phyloP scores from a whole-genome alignment of 35 echinoderm and acorn worm genomes.

The Stichopus chloronotus region DNA sequence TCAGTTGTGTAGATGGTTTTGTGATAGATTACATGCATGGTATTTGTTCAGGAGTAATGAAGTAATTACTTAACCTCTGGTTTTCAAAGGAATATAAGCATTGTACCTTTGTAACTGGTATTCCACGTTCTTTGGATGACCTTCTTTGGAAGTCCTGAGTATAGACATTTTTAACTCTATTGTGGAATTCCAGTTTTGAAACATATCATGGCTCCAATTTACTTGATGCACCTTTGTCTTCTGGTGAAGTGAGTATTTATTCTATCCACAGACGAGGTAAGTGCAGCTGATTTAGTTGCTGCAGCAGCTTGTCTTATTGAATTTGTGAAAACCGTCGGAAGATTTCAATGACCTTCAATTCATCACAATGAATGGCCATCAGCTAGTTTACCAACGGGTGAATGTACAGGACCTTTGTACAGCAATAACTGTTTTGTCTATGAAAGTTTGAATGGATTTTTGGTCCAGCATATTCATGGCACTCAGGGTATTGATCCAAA shows the following conservation, averaged over 20 bases:
- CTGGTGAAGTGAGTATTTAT: too few species aligned
- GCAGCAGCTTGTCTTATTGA: too few species aligned
- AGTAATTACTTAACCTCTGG: too few species aligned
- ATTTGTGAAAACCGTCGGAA: not conserved
- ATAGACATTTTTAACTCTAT: conserved; percentile 49
- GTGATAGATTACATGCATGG: conserved; percentile 65
- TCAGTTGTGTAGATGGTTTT: conserved; percentile 59
- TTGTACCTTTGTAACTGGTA: too few species aligned
- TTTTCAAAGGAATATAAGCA: too few species aligned
- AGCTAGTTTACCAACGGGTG: conserved; percentile 27
- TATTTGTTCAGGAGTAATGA: conserved; percentile 52
- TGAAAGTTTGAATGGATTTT: conserved; percentile 29
- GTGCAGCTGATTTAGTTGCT: too few species aligned
- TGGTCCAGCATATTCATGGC: conserved; percentile 25
- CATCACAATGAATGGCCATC: conserved; percentile 41
- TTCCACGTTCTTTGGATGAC: too few species aligned
- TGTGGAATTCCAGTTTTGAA: conserved; percentile 52
- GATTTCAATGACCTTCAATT: not conserved
- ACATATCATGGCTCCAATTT: not conserved
- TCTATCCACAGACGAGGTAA: too few species aligned
- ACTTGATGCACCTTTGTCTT: not conserved
- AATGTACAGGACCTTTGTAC: conserved; percentile 7
- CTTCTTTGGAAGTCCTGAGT: too few species aligned
- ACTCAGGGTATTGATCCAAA: conserved; percentile 30
- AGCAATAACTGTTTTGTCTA: conserved; percentile 26